phyloP scores from a whole-genome alignment of 2,113 vertebrate species.

The Egretta garzetta region DNA sequence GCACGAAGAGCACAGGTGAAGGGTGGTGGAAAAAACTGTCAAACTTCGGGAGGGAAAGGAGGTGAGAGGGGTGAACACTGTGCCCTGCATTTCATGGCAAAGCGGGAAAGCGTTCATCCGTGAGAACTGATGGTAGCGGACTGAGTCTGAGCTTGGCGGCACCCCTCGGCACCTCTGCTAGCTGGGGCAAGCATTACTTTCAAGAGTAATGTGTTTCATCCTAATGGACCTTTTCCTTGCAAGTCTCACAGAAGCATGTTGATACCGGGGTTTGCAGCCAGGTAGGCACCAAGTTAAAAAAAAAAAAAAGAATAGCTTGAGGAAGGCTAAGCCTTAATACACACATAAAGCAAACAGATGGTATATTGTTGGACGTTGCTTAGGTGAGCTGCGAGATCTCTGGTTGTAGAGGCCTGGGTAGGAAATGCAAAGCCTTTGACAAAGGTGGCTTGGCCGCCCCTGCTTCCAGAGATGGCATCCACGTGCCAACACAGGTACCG shows the following conservation, averaged over 20 bases:
- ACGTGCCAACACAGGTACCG: neutral
- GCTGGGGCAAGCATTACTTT: neutral
- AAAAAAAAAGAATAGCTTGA: neutral
- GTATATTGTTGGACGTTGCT: neutral
- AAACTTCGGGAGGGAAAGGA: neutral
- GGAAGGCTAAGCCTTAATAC: slow-evolving; percentile 16
- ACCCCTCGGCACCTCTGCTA: neutral
- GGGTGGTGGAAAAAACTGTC: neutral
- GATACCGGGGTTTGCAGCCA: neutral
- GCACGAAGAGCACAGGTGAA: neutral
- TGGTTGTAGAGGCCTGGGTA: neutral
- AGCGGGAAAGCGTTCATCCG: neutral
- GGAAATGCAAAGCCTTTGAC: neutral
- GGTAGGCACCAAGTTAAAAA: neutral
- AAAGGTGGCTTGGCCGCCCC: neutral
- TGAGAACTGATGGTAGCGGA: neutral
- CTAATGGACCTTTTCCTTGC: neutral
- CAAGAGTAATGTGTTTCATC: neutral
- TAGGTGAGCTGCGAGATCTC: neutral
- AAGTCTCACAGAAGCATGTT: neutral
- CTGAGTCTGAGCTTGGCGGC: fast-evolving
- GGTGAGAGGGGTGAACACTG: neutral
- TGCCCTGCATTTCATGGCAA: fast-evolving
- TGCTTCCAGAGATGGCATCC: neutral
- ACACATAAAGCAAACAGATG: neutral